Conservation (phyloP, 1,140 invertebrate genomes). For the Calliopsis andreniformis region DNA sequence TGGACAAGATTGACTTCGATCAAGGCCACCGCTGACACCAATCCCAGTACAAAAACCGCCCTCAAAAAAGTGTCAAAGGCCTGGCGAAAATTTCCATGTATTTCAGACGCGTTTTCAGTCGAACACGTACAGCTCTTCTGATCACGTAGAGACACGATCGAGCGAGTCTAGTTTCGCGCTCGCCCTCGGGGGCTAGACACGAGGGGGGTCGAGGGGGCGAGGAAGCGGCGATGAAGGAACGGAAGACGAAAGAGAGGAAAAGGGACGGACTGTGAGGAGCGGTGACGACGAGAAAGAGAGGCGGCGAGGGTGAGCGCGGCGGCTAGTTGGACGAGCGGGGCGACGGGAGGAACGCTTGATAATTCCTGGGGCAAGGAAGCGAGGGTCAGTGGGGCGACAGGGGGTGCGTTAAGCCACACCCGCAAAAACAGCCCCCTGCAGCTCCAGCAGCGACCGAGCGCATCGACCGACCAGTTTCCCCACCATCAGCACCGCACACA, state of each 20-base stretch:
- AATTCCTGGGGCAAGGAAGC: slow-evolving; percentile 68
- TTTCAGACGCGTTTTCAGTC: slow-evolving; percentile 46
- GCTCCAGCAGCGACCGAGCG: slow-evolving; percentile 72
- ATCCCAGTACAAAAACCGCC: slow-evolving; percentile 12
- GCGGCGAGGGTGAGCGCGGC: slow-evolving; percentile 14
- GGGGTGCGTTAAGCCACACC: slow-evolving; percentile 78
- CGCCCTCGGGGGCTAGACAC: slow-evolving; percentile 59
- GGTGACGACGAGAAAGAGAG: slow-evolving; percentile 50
- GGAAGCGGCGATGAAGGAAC: no score
- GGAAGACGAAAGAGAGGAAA: no score
- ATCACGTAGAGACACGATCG: slow-evolving; percentile 66
- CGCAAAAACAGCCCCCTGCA: slow-evolving; percentile 80
- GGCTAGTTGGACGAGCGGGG: slow-evolving; percentile 23
- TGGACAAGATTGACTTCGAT: not conserved
- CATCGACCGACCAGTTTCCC: slow-evolving; percentile 75
- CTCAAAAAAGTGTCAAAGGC: slow-evolving; percentile 31
- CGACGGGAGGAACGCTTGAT: slow-evolving; percentile 45
- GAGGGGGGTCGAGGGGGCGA: slow-evolving; percentile 40
- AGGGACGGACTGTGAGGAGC: slow-evolving; percentile 9
- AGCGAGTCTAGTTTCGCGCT: slow-evolving; percentile 65
- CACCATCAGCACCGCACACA: slow-evolving; percentile 69
- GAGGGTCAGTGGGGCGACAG: slow-evolving; percentile 66
- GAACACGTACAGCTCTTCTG: slow-evolving; percentile 41
- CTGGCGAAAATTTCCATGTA: slow-evolving; percentile 51
- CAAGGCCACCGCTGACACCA: not conserved